Evolutionary conservation across 1,140 invertebrate species (phyloP).

Genomic region (Plectrocnemia conspersa): DNA sequence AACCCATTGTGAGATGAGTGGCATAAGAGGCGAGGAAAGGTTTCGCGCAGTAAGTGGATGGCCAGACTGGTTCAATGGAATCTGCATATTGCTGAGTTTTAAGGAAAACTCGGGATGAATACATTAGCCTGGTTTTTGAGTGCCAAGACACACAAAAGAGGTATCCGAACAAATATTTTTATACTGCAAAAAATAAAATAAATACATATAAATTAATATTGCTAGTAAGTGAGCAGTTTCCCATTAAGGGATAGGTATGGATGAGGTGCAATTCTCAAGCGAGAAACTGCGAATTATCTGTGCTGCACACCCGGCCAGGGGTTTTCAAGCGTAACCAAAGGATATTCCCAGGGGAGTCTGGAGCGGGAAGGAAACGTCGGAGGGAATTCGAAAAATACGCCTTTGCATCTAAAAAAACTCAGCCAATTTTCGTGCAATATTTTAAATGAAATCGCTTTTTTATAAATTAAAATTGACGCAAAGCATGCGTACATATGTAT

Average conservation of each 20-base stretch:
- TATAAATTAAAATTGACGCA: too few species aligned
- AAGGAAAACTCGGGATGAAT: constrained; percentile 2
- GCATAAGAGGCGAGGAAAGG: neutral
- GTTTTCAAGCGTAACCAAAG: constrained; percentile 2
- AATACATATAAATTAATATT: neutral
- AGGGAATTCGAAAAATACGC: too few species aligned
- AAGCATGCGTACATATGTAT: too few species aligned
- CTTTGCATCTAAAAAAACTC: too few species aligned
- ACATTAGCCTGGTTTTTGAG: constrained; percentile 4
- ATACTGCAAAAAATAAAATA: too few species aligned
- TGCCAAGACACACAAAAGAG: neutral
- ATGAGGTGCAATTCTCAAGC: constrained; percentile 7
- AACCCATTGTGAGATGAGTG: constrained; percentile 7
- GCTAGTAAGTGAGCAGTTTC: neutral
- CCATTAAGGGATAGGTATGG: neutral
- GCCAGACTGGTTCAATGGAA: constrained; percentile 6
- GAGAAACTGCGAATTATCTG: constrained; percentile 27
- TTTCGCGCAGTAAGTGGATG: neutral
- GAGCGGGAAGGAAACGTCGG: constrained; percentile 1
- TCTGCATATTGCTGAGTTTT: constrained; percentile 17
- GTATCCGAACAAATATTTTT: neutral
- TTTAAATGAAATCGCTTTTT: too few species aligned
- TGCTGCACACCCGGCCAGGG: constrained; percentile 21
- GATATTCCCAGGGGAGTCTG: constrained; percentile 11
- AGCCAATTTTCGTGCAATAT: too few species aligned